Percentiles rank a stretch among this genome's conserved stretches.
Conservation (phyloP, 2,888 invertebrate species). For the Tiliacea aurago region DNA sequence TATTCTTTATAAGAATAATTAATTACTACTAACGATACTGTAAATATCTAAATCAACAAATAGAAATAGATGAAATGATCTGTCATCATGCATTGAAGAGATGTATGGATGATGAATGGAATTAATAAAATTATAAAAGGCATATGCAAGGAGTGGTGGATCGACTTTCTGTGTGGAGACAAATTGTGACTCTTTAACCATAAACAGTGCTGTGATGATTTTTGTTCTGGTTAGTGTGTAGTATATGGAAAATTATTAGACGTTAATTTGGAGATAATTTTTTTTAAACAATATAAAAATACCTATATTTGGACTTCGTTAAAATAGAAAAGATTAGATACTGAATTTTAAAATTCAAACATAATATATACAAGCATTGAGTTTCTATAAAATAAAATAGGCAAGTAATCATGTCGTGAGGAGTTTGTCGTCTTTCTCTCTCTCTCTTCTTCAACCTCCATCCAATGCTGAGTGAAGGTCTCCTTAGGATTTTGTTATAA, state of each 20-base stretch:
- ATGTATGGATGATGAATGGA: slow-evolving; percentile 74
- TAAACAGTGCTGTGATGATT: slow-evolving; percentile 73
- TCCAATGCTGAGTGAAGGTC: background rate
- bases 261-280: background rate
- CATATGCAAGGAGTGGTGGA: slow-evolving; percentile 61
- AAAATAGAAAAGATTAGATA: too few relatives aligned
- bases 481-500: too few relatives aligned
- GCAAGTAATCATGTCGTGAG: background rate
- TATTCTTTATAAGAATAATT: slow-evolving; percentile 53
- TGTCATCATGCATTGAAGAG: slow-evolving; percentile 71
- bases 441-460: background rate
- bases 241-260: slow-evolving; percentile 64
- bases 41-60: slow-evolving; percentile 75
- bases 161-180: slow-evolving; percentile 76
- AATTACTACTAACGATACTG: slow-evolving; percentile 57
- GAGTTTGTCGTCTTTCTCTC: background rate
- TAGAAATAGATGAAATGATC: slow-evolving; percentile 70
- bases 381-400: too few relatives aligned
- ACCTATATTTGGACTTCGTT: too few relatives aligned
- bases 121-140: slow-evolving; percentile 81
- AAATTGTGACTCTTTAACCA: slow-evolving; percentile 76
- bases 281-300: too few relatives aligned
- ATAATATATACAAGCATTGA: background rate
- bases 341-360: too few relatives aligned
- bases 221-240: slow-evolving; percentile 67